A percentile compares a stretch with the other conserved stretches of the same genome.
Evolutionary conservation across 2,113 vertebrate genomes (phyloP).

Genomic region (Phrynosoma platyrhinos): DNA sequence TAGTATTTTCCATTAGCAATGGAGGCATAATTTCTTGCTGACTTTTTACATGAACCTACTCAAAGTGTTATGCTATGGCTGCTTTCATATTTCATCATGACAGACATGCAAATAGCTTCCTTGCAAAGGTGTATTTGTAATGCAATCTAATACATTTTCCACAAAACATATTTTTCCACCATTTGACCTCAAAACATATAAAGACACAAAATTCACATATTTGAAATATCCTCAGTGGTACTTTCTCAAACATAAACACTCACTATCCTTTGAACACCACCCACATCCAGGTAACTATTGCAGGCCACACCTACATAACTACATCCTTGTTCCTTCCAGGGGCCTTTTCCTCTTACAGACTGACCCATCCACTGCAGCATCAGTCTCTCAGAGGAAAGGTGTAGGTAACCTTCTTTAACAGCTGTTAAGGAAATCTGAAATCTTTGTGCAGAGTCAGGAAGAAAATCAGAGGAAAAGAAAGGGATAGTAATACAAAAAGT

Average conservation of each 20-base stretch:
- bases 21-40: not conserved
- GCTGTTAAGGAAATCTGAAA: conserved; percentile 69
- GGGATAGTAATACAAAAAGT: conserved; percentile 43
- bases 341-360: not conserved
- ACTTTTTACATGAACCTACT: not conserved
- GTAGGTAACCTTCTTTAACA: conserved; percentile 35
- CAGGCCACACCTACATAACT: not conserved
- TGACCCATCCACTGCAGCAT: not conserved
- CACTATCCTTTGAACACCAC: not conserved
- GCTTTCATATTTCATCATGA: not conserved
- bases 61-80: not conserved
- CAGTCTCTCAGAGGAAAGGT: conserved; percentile 47
- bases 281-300: not conserved
- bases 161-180: not conserved
- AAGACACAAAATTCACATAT: not conserved
- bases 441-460: conserved; percentile 25
- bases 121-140: not conserved
- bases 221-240: not conserved
- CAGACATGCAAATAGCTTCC: not conserved
- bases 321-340: not conserved
- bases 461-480: fast-evolving
- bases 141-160: not conserved
- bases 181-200: not conserved
- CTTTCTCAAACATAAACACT: not conserved
- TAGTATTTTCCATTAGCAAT: not conserved